Evolutionary conservation across 2,888 invertebrate genomes (phyloP).

Genomic region (Lasiommata megera): DNA sequence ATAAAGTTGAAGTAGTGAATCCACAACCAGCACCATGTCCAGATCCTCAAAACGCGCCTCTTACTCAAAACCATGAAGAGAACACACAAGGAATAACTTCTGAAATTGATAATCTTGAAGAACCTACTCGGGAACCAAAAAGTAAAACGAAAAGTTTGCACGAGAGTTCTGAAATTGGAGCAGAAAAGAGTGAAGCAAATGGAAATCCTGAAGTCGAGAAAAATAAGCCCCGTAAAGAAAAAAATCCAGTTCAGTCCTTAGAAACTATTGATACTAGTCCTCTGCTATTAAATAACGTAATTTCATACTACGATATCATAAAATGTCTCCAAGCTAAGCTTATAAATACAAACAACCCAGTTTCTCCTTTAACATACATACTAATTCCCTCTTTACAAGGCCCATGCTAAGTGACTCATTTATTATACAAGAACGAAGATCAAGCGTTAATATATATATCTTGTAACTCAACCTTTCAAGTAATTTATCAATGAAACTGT

Average conservation of each 20-base stretch:
- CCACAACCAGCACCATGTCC: constrained; percentile 41
- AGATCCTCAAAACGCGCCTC: constrained; percentile 50
- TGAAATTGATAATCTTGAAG: constrained; percentile 28
- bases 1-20: constrained; percentile 26
- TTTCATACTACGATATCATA: constrained; percentile 57
- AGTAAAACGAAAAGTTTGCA: neutral
- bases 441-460: neutral
- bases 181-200: constrained; percentile 3
- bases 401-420: constrained; percentile 35
- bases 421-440: neutral
- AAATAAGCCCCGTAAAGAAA: constrained; percentile 24
- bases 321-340: constrained; percentile 59
- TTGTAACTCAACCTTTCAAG: neutral
- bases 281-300: constrained; percentile 30
- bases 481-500: neutral
- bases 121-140: constrained; percentile 3
- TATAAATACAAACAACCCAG: constrained; percentile 35
- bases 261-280: constrained; percentile 6
- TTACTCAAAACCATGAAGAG: constrained; percentile 39
- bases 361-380: constrained; percentile 64
- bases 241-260: constrained; percentile 16
- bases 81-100: constrained; percentile 22
- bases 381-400: constrained; percentile 49
- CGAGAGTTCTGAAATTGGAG: constrained; percentile 16
- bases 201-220: constrained; percentile 4